Percentiles rank a stretch among this genome's conserved stretches.
phyloP scores from a whole-genome alignment of 1,140 invertebrate species.

The Nylanderia fulva region DNA sequence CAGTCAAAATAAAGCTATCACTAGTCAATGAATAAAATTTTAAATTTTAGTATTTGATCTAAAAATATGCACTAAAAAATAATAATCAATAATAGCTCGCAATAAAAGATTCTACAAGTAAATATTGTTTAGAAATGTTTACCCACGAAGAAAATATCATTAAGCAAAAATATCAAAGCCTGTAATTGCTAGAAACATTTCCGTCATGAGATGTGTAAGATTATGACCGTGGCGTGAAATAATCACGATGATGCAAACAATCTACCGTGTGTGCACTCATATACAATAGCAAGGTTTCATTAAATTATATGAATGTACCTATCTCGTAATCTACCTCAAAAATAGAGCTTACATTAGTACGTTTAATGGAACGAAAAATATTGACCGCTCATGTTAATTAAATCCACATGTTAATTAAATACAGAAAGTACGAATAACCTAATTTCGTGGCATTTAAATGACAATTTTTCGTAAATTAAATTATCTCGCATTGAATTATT shows the following conservation, averaged over 20 bases:
- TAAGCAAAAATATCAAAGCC: constrained; percentile 12
- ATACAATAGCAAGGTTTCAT: constrained; percentile 46
- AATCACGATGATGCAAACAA: constrained; percentile 55
- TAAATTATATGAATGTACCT: constrained; percentile 31
- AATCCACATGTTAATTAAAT: no score
- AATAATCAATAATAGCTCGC: background rate
- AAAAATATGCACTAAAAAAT: background rate
- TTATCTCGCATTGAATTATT: constrained; percentile 23
- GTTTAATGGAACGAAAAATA: constrained; percentile 42
- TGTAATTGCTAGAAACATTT: background rate
- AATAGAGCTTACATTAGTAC: constrained; percentile 18
- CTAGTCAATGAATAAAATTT: background rate
- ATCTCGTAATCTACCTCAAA: constrained; percentile 15
- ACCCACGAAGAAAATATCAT: background rate
- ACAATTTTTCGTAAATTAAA: background rate
- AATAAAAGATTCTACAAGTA: background rate
- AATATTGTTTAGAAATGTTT: background rate
- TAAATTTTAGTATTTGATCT: background rate
- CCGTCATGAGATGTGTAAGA: constrained; percentile 1
- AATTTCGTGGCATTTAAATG: background rate
- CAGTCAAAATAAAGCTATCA: background rate
- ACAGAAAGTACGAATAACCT: background rate
- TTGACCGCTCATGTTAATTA: constrained; percentile 2
- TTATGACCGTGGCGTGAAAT: constrained; percentile 15
- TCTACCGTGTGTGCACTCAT: constrained; percentile 25